Evolutionary conservation across 2,888 invertebrate genomes (phyloP), one percentile per base, ranked within the genome.

Genomic region (Cephus rjabovi): DNA sequence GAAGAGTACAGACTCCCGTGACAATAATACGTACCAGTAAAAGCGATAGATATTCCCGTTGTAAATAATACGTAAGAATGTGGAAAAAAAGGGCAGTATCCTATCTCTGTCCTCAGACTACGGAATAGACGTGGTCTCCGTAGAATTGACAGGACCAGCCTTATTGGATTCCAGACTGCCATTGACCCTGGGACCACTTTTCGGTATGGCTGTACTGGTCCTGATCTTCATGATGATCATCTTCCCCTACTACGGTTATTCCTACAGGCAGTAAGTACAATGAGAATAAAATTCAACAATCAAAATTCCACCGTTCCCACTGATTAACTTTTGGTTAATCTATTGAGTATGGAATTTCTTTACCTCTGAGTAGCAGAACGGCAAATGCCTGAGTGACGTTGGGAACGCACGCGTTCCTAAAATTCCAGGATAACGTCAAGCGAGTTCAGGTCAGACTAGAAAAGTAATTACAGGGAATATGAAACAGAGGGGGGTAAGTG

Each of bases 221-320:
- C 40, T 90, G 11, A 35, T 85, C 0, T 73, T 89, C 1, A 75
- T 90, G 30, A 74, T 90, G 31, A 23, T 86, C 2, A 81, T 77
- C 4, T 86, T 88, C 35, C 80, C 85, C 0, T 86, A 84, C 70
- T 89, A 85, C 34, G 90, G 89, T 35, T 90, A 91, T 77, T 83
- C 88, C 2, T 84, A 84, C 73, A 76, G 79, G 4, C 83, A 88
- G 91, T 91, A 84, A 90, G 91, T 90, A 82, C 3, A 56, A 23
- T 23, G 6, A 56, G 15, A 23, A 56, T 56, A 23, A 23, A 23
- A 56, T 56, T 15, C 23, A 15, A 2, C 56, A 56, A 56, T 56
- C 23, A 56, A 56, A 56, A 56, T 56, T 56, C 56, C 56, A 56
- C 23, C 23, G 56, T 56, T 56, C 23, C 56, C 56, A 23, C 56